Evolutionary conservation across 2,888 invertebrate genomes (phyloP), one percentile per base, ranked within the genome.

Genomic region (Drosophila affinis): DNA sequence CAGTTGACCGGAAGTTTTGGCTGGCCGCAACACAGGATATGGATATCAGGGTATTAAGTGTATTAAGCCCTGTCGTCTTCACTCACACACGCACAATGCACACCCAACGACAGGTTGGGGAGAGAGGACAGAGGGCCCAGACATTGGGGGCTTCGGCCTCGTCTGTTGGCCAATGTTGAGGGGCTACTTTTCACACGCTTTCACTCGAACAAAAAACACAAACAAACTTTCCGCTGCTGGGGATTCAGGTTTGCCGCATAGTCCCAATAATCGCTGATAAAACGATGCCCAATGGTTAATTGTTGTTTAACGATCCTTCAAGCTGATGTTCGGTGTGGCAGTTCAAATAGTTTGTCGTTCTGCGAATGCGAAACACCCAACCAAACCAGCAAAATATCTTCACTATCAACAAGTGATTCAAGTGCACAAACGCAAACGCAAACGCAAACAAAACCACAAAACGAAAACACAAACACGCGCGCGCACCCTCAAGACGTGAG

Each of bases 101-200:
- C 46, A 56, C 49, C 45, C 27, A 63, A 54, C 57, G 39, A 17
- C 17, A 47, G 58, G 54, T 49, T 34, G 47, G 34, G n/a, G 45
- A 51, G 46, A 14, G 47, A 47, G n/a, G 45, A 51, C 44, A 14
- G 47, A 47, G 54, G 47, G 32, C 34, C 12, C 34, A 27, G 53
- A 64, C 53, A 63, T 57, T 70, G 32, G 62, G 76, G 61, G 52
- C 48, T 56, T 64, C 63, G 61, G 58, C 73, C 79, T 76, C 64
- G 63, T 53, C 56, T 24, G 47, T 57, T 61, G 58, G 56, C 53
- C 75, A 75, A 75, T 75, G 79, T 78, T 69, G 65, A n/a, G 39
- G 39, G 48, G 49, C 64, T 71, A 62, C 75, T 79, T 81, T 83
- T 86, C 83, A 81, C 83, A 87, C 83, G 87, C 83, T 84, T 84